Evolutionary conservation across 2,113 vertebrate genomes (phyloP).

Genomic region (Bubo bubo): DNA sequence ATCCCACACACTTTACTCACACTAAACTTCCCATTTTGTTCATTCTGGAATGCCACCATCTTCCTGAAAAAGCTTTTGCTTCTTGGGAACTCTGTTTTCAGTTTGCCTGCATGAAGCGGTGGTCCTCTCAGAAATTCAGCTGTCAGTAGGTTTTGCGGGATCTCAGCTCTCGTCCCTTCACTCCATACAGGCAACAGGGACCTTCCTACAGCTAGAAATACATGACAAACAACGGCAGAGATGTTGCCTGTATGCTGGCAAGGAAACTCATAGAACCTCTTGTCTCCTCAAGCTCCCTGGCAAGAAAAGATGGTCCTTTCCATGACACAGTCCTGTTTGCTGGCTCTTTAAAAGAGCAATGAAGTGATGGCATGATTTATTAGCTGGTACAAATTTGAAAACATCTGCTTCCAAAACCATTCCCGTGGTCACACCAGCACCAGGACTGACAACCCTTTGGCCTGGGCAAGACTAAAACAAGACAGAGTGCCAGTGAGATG

Average conservation of each 20-base stretch:
- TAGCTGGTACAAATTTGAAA: not conserved
- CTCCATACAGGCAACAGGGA: not conserved
- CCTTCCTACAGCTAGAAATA: not conserved
- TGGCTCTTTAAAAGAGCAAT: not conserved
- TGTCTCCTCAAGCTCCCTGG: not conserved
- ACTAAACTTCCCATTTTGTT: not conserved
- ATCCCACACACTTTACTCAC: not conserved
- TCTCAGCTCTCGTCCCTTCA: not conserved
- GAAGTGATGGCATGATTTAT: not conserved
- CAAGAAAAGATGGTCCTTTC: not conserved
- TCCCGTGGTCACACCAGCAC: not conserved
- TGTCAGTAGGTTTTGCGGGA: not conserved
- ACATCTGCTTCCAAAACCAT: not conserved
- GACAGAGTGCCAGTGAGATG: rapidly evolving
- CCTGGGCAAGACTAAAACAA: not conserved
- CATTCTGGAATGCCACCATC: not conserved
- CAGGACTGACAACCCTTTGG: not conserved
- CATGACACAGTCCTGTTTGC: not conserved
- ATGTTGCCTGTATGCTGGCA: not conserved
- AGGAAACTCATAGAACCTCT: not conserved
- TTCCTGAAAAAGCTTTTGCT: not conserved
- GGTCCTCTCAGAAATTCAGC: not conserved
- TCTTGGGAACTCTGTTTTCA: not conserved
- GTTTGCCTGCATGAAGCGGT: not conserved
- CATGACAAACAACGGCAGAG: not conserved